A percentile compares a stretch with the other conserved stretches of the same genome.
These are phyloP conservation scores for Armadillidium nasatum DNA, from an alignment of 1,140 invertebrate species.

Conservation along the genomic window DNA sequence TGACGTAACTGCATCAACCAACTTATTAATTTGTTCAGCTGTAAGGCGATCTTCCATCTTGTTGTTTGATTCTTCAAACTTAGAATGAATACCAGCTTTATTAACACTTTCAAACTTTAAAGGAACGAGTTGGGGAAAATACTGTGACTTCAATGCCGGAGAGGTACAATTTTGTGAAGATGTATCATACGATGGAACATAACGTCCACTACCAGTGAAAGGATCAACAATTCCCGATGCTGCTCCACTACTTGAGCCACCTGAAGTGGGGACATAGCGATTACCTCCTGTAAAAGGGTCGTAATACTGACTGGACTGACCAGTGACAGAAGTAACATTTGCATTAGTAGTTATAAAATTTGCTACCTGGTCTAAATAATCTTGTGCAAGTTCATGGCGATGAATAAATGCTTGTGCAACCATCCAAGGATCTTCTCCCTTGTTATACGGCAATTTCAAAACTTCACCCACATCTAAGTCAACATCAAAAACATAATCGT, in stretches of 20 bases:
- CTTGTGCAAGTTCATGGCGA: constrained; percentile 72
- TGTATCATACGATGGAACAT: neutral
- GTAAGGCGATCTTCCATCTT: constrained; percentile 35
- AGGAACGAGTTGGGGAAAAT: constrained; percentile 35
- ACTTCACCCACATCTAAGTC: constrained; percentile 85
- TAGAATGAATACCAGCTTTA: constrained; percentile 51
- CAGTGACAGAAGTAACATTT: constrained; percentile 47
- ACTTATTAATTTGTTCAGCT: constrained; percentile 28
- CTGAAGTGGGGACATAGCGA: constrained; percentile 24
- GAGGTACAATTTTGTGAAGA: constrained; percentile 32
- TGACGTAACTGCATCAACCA: constrained; percentile 18
- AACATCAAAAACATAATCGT: constrained; percentile 92
- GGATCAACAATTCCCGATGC: constrained; percentile 45
- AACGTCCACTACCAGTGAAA: constrained; percentile 50
- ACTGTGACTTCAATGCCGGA: constrained; percentile 32
- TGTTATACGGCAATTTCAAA: constrained; percentile 87
- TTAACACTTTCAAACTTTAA: constrained; percentile 40
- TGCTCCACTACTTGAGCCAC: neutral
- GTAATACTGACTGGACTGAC: constrained; percentile 19
- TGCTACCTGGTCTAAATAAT: constrained; percentile 89
- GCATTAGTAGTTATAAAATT: constrained; percentile 88
- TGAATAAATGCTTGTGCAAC: constrained; percentile 63
- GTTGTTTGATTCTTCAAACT: constrained; percentile 46
- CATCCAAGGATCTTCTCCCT: constrained; percentile 61
- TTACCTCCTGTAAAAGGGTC: constrained; percentile 37